Evolutionary conservation across 2,888 invertebrate species (phyloP), one percentile per base, ranked within the genome.

Genomic region (Aradus depressus): DNA sequence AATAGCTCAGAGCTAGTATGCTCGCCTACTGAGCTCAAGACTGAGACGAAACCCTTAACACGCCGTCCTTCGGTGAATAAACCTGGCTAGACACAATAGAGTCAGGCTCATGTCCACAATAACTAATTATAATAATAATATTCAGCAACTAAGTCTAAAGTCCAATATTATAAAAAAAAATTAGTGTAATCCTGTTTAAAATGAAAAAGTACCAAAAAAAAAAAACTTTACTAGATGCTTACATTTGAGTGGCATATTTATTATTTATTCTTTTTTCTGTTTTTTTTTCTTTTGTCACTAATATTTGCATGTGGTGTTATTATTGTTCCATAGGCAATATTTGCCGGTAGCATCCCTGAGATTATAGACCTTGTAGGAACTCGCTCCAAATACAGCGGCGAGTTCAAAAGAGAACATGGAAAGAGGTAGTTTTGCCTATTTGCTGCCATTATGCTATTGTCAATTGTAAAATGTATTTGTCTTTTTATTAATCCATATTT

Each of bases 271-370:
- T 44, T 44, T 50, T 44, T 28, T 10, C 28, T 41, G 28, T 32
- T 38, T 51, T 32, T 47, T 35, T 19, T n/a, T 39, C n/a, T 42
- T 19, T 39, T 42, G 2, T 22, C 26, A 57, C 54, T 54, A 53
- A 57, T 51, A 21, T 48, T 34, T 50, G 55, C 57, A 52, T 54
- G n/a, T n/a, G 51, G 65, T 72, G 70, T 72, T 77, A 80, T 77
- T 80, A n/a, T n/a, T n/a, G n/a, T 81, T 84, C 75, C 85, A 56
- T 67, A 93, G 93, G 96, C 95, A 78, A 92, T 96, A 84, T 97
- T 97, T 87, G 95, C 96, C 80, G 93, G 92, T 84, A 93, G 92
- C 83, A 92, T 97, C 77, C 96, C 96, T 74, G 96, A 97, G 85
- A 95, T 97, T 78, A 93, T 92, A 78, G 95, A 96, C 80, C 90